phyloP scores from a whole-genome alignment of 2,113 vertebrate species.

The Electrona antarctica region DNA sequence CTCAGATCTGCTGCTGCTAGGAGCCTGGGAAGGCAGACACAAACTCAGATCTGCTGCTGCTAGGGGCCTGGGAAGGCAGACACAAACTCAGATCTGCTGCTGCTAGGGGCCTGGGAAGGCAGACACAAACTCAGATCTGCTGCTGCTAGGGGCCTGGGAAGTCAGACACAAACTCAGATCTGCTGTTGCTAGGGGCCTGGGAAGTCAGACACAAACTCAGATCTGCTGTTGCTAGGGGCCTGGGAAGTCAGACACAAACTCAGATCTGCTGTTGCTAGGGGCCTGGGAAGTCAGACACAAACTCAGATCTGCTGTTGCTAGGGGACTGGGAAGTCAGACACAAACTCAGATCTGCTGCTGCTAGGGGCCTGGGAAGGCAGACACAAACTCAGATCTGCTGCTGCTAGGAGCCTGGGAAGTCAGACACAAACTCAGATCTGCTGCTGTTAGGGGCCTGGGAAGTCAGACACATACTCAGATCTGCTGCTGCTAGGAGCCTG shows the following conservation, averaged over 20 bases:
- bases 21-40: constrained; percentile 31
- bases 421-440: constrained; percentile 27
- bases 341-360: constrained; percentile 30
- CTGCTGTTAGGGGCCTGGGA: constrained; percentile 30
- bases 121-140: constrained; percentile 27
- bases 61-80: constrained; percentile 30
- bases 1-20: constrained; percentile 21
- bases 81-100: constrained; percentile 22
- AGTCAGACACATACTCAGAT: constrained; percentile 28
- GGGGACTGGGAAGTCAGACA: constrained; percentile 31
- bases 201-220: constrained; percentile 31
- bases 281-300: constrained; percentile 34
- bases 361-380: constrained; percentile 28
- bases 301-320: constrained; percentile 26
- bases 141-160: constrained; percentile 33
- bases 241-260: constrained; percentile 36
- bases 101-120: constrained; percentile 30
- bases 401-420: constrained; percentile 31
- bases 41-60: constrained; percentile 31
- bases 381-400: constrained; percentile 26
- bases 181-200: constrained; percentile 27
- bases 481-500: constrained; percentile 25
- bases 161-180: constrained; percentile 25
- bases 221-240: constrained; percentile 19
- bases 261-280: constrained; percentile 19